A percentile compares a stretch with the other conserved stretches of the same genome.
These are phyloP conservation scores for Platycheirus albimanus DNA, from an alignment of 2,888 invertebrate genomes.

Conservation along the genomic window DNA sequence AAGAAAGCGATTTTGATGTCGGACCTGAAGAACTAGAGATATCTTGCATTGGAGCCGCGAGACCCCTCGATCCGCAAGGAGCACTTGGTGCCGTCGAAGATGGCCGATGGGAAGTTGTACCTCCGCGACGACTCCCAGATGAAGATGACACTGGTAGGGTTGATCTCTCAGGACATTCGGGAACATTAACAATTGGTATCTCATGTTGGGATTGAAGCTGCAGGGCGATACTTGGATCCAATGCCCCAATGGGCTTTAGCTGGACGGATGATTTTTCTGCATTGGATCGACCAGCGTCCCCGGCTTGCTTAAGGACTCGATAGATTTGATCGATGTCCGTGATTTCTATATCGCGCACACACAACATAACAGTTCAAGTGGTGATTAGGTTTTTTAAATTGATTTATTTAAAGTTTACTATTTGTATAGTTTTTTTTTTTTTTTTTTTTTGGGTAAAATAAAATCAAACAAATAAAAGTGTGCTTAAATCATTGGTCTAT, in stretches of 20 bases:
- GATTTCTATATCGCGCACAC: constrained; percentile 78
- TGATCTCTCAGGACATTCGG: constrained; percentile 79
- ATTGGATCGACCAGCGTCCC: constrained; percentile 84
- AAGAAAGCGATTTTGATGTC: constrained; percentile 76
- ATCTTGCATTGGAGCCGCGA: constrained; percentile 84
- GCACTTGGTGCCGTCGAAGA: constrained; percentile 77
- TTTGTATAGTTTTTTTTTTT: not conserved
- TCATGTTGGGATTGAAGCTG: constrained; percentile 76
- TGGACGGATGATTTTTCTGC: constrained; percentile 81
- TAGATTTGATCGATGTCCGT: constrained; percentile 94
- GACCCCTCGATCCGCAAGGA: constrained; percentile 80
- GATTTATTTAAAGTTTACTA: constrained; percentile 42
- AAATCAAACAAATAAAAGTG: constrained; percentile 32
- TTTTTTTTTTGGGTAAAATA: not conserved
- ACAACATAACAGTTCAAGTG: constrained; percentile 43
- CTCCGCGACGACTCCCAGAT: constrained; percentile 68
- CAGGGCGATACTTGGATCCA: constrained; percentile 62
- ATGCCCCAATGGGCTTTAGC: constrained; percentile 64
- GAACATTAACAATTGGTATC: constrained; percentile 82
- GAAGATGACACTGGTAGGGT: constrained; percentile 44
- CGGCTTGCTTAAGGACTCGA: constrained; percentile 97
- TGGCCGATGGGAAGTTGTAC: constrained; percentile 67
- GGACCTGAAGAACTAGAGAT: constrained; percentile 83
- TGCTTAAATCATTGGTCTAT: constrained; percentile 40
- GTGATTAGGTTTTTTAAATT: constrained; percentile 33